A percentile compares a stretch with the other conserved stretches of the same genome.
Evolutionary conservation across 2,113 vertebrate genomes (phyloP).

Genomic region (Trinectes maculatus): DNA sequence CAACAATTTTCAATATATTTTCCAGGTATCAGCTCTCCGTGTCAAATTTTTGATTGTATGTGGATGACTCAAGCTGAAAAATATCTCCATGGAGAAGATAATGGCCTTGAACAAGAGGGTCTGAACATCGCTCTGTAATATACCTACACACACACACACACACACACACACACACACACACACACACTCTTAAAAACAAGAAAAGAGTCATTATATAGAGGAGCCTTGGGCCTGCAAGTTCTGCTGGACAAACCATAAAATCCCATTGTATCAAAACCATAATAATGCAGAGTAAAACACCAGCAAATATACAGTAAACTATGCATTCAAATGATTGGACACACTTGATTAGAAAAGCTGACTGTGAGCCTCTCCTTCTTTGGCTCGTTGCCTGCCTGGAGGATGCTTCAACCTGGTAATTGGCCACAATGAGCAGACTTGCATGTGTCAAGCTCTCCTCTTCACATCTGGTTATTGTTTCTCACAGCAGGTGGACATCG

Average conservation of each 20-base stretch:
- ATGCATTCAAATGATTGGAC: conserved; percentile 30
- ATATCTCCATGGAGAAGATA: conserved; percentile 13
- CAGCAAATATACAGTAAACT: not conserved
- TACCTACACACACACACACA: not conserved
- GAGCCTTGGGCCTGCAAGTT: too few species aligned
- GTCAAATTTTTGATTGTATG: conserved; percentile 21
- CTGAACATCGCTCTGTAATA: too few species aligned
- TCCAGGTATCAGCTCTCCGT: conserved; percentile 5
- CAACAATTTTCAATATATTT: conserved; percentile 26
- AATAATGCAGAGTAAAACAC: conserved; percentile 4
- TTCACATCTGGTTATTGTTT: conserved; percentile 73
- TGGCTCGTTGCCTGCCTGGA: conserved; percentile 42
- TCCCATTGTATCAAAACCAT: conserved; percentile 10
- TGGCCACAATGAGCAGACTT: conserved; percentile 70
- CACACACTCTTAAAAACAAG: not conserved
- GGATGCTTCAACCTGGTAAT: conserved; percentile 71
- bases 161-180: not conserved
- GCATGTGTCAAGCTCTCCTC: conserved; percentile 64
- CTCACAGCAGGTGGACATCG: conserved; percentile 69
- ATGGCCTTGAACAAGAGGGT: conserved; percentile 27
- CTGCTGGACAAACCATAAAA: conserved; percentile 8
- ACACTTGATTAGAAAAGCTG: conserved; percentile 31
- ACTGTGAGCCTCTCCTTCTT: conserved; percentile 13
- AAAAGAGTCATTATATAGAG: too few species aligned
- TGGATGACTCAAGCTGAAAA: conserved; percentile 27